Base-by-base conservation (phyloP, 1,140 invertebrate genomes). In the Brachionus manjavacas region DNA sequence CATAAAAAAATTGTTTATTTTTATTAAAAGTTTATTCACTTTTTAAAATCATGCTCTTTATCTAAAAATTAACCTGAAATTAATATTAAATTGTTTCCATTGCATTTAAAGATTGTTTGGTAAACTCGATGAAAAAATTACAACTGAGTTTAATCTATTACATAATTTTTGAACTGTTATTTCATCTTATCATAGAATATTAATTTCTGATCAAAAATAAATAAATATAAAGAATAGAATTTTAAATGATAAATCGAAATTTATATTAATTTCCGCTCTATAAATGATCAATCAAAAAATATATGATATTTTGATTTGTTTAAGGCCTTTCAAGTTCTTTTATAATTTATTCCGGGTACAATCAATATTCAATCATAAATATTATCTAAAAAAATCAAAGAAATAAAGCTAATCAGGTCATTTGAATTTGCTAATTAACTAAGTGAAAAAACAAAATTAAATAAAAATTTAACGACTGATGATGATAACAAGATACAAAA, bases 1-100 rank as follows among this genome's bases (percentile, higher is more conserved):
- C 52, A 52, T 52, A 52, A 60, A 60, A 60, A 60, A 60, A 60
- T 60, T 60, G 52, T 60, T 60, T 60, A 60, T 60, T 60, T 60
- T 20, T 60, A 60, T 60, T 60, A 60, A 6, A 20, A 20, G 20
- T 60, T 60, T 25, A 60, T 60, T 60, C 52, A 60, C 20, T 60
- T 60, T 46, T 60, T 20, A 60, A 60, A 20, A 60, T 60, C 9
- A 9, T 60, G 23, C 20, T 9, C 20, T 60, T 25, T 11, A 35
- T 35, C 31, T 7, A 35, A 35, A 35, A 35, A 35, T 35, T 35
- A 35, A 35, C 31, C 31, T 35, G 31, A 35, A 35, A 35, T 6
- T 35, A 35, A 35, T 35, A 7, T 31, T 31, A 31, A 31, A 52
- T 60, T 60, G 52, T 20, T 60, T 23, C 52, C 20, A 23, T 25